Evolutionary conservation across 2,113 vertebrate species (phyloP).

Genomic region (Herpetotheres cachinnans): DNA sequence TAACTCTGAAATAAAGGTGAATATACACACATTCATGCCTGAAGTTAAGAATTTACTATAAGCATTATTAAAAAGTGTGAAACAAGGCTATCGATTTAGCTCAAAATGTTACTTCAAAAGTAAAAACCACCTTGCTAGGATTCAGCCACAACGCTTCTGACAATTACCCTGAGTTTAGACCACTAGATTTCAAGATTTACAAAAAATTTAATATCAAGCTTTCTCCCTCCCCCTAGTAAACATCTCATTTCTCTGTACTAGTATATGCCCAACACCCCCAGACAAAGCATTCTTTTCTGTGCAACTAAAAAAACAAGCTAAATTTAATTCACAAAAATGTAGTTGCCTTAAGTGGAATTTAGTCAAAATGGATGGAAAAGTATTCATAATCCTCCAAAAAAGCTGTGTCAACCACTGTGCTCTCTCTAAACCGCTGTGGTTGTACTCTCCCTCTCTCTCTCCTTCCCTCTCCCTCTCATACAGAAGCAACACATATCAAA

Average conservation of each 20-base stretch:
- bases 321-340: background rate
- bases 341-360: background rate
- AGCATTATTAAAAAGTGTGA: background rate
- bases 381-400: background rate
- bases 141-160: background rate
- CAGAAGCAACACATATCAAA: background rate
- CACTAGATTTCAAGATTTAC: background rate
- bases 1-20: background rate
- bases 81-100: background rate
- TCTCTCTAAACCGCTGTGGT: background rate
- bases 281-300: background rate
- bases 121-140: background rate
- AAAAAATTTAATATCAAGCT: background rate
- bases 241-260: background rate
- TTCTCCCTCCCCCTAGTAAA: background rate
- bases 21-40: background rate
- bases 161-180: background rate
- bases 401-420: background rate
- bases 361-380: background rate
- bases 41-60: background rate
- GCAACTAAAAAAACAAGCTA: background rate
- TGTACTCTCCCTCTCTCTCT: rapidly evolving
- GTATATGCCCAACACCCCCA: background rate
- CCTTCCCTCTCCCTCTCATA: background rate
- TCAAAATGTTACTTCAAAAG: background rate